Conservation (phyloP, 1,140 invertebrate genomes). For the Colletes latitarsis region DNA sequence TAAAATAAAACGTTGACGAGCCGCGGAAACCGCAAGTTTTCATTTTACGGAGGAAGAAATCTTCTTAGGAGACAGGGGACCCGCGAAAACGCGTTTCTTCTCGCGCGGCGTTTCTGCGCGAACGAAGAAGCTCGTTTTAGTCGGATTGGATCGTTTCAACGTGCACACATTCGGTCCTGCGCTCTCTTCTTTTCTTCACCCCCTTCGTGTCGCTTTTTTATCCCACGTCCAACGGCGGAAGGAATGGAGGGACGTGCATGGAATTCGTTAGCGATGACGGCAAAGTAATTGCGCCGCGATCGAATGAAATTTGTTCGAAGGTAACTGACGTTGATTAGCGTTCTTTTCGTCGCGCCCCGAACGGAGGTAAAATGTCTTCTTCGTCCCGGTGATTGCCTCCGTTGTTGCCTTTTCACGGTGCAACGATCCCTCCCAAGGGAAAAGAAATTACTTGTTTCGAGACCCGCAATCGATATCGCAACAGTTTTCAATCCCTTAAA, state of each 20-base stretch:
- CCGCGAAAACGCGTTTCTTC: slow-evolving; percentile 33
- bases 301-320: slow-evolving; percentile 40
- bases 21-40: slow-evolving; percentile 17
- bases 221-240: not conserved
- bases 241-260: slow-evolving; percentile 31
- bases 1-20: not conserved
- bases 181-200: not conserved
- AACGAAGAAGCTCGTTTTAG: slow-evolving; percentile 62
- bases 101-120: slow-evolving; percentile 28
- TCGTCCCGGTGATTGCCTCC: not conserved
- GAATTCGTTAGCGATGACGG: slow-evolving; percentile 35
- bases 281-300: slow-evolving; percentile 36
- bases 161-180: not conserved
- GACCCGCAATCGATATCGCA: no score
- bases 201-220: slow-evolving; percentile 1
- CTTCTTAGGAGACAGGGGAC: not conserved
- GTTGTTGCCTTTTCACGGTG: no score
- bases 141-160: slow-evolving; percentile 63
- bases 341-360: not conserved
- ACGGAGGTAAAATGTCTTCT: not conserved
- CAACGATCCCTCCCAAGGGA: no score
- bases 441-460: no score
- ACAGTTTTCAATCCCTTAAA: no score
- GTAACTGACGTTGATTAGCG: slow-evolving; percentile 17
- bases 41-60: not conserved